Conservation (phyloP, 1,140 invertebrate species). For the Whitmania pigra region DNA sequence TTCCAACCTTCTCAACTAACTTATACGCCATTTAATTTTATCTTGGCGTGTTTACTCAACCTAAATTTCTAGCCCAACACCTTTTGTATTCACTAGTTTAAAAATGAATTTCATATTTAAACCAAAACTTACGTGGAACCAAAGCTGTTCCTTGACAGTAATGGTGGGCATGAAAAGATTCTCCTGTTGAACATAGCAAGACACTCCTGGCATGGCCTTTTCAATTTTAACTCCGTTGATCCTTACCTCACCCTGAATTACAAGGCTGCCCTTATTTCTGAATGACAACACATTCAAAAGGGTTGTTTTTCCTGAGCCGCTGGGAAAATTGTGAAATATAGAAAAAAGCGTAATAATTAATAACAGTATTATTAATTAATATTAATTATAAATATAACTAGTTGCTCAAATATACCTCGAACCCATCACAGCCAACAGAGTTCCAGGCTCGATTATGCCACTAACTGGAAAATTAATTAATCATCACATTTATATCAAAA, state of each 20-base stretch:
- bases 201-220: slow-evolving; percentile 56
- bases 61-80: too few relatives aligned
- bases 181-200: slow-evolving; percentile 84
- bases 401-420: slow-evolving; percentile 43
- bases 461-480: slow-evolving; percentile 47
- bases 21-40: too few relatives aligned
- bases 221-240: slow-evolving; percentile 39
- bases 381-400: too few relatives aligned
- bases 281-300: slow-evolving; percentile 78
- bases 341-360: too few relatives aligned
- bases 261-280: slow-evolving; percentile 55
- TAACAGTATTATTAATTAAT: too few relatives aligned
- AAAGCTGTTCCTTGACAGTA: slow-evolving; percentile 49
- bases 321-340: slow-evolving; percentile 38
- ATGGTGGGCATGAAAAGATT: slow-evolving; percentile 48
- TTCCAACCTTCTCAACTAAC: too few relatives aligned
- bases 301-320: slow-evolving; percentile 89
- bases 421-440: slow-evolving; percentile 80
- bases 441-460: slow-evolving; percentile 73
- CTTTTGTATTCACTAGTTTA: too few relatives aligned
- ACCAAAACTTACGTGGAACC: slow-evolving; percentile 40
- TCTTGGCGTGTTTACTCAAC: too few relatives aligned
- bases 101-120: too few relatives aligned
- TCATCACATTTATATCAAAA: too few relatives aligned
- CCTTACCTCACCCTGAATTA: slow-evolving; percentile 53